These are phyloP conservation scores for Tetranychus truncatus DNA, from an alignment of 2,888 invertebrate genomes.

Conservation along the genomic window DNA sequence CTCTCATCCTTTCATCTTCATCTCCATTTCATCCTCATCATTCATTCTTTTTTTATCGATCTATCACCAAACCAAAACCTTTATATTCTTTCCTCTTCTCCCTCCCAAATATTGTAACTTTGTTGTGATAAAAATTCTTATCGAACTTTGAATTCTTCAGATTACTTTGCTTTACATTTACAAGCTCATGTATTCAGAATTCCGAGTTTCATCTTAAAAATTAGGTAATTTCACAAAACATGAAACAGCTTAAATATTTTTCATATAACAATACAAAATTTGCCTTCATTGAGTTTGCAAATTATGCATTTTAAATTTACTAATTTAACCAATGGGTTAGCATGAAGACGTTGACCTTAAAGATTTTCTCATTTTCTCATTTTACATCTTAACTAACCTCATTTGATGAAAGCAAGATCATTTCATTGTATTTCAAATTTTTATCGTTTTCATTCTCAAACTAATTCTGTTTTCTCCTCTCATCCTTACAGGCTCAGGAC, in stretches of 20 bases:
- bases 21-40: not conserved
- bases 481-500: conserved; percentile 53
- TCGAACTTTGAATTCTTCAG: conserved; percentile 4
- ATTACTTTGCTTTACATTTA: not conserved
- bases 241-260: conserved; percentile 84
- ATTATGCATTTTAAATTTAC: conserved; percentile 41
- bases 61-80: not conserved
- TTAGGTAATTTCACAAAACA: conserved; percentile 64
- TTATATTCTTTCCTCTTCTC: not conserved
- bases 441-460: conserved; percentile 26
- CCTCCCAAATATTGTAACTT: not conserved
- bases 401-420: not conserved
- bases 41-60: conserved; percentile 13
- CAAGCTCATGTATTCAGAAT: not conserved
- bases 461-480: conserved; percentile 27
- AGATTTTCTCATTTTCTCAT: conserved; percentile 14
- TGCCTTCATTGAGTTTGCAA: conserved; percentile 69
- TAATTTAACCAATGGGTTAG: conserved; percentile 29
- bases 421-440: conserved; percentile 21
- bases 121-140: not conserved
- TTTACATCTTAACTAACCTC: not conserved
- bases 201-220: not conserved
- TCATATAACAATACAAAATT: conserved; percentile 37
- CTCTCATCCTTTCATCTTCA: not conserved
- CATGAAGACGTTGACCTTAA: conserved; percentile 35